phyloP scores from a whole-genome alignment of 2,797 vertebrate genomes.

The Perodicticus potto region DNA sequence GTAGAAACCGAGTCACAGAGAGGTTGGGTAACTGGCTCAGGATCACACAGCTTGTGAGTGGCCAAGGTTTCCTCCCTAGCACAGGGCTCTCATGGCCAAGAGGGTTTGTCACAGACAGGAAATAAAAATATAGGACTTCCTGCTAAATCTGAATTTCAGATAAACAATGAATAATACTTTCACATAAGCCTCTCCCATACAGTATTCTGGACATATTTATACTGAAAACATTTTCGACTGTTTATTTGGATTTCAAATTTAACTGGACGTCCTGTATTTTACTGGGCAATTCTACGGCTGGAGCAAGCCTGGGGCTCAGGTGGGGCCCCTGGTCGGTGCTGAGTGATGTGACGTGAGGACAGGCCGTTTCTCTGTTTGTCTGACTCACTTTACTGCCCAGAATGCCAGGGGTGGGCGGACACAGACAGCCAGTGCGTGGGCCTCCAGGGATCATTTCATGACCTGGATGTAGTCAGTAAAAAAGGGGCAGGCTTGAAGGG shows the following conservation, averaged over 20 bases:
- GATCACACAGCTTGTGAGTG: not conserved
- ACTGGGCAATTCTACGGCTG: not conserved
- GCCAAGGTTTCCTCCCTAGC: not conserved
- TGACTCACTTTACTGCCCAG: not conserved
- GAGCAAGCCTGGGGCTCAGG: not conserved
- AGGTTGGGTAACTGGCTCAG: not conserved
- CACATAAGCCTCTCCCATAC: no score
- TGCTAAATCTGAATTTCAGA: not conserved
- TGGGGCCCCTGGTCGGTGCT: not conserved
- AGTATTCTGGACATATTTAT: not conserved
- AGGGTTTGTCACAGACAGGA: not conserved
- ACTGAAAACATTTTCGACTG: not conserved
- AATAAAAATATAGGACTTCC: no score
- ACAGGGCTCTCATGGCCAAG: not conserved
- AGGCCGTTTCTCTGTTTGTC: no score
- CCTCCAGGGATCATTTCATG: not conserved
- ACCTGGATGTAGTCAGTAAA: not conserved
- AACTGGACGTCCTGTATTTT: not conserved
- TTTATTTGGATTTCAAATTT: not conserved
- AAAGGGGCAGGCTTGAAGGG: no score
- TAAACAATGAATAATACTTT: not conserved
- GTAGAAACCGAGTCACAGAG: constrained; percentile 43
- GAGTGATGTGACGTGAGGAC: not conserved
- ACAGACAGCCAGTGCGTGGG: not conserved
- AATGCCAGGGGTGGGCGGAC: not conserved